Evolutionary conservation across 2,888 invertebrate genomes (phyloP), one percentile per base, ranked within the genome.

Genomic region (Callosobruchus maculatus): DNA sequence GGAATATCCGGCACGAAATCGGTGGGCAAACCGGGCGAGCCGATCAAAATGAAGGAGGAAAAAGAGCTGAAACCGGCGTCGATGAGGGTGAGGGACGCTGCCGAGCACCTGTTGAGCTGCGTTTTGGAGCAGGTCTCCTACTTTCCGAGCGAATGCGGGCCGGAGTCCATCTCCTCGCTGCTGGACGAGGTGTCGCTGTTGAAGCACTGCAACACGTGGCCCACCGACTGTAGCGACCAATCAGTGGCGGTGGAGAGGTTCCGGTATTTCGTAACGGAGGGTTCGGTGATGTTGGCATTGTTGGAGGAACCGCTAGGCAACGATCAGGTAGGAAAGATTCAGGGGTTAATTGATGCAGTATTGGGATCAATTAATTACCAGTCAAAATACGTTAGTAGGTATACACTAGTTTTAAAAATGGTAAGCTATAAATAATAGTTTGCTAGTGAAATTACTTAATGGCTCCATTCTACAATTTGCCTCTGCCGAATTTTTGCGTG

Each of bases 1-100:
- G 99, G 99, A 73, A 96, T 99, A 74, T 98, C 98, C 0, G 99
- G 99, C 20, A 93, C 96, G 7, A 98, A 98, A 88, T 94, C 94
- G 74, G 89, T 93, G 70, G 93, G 93, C 77, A 97, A 97, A 87
- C 94, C 94, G 0, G 95, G 96, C 7, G 97, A 97, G 83, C 92
- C 93, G 18, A 92, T 96, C 0, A 95, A 95, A 86, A 94, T 96
- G 91, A 98, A 98, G 85, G 97, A 97, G 80, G 97, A 97, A 80
- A 99, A 99, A 85, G 96, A 97, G 87, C 86, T 97, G 76, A 98
- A 98, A 85, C 98, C 99, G 0, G 98, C 97, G 0, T 99, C 99
- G 0, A 96, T 98, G 94, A 90, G 99, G 79, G 99, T 99, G 0
- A 92, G 97, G 75, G 99, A 99, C 88, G 98, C 99, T 0, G 99